These are phyloP conservation scores for Lasioglossum baleicum DNA, from an alignment of 1,140 invertebrate species.

Conservation along the genomic window DNA sequence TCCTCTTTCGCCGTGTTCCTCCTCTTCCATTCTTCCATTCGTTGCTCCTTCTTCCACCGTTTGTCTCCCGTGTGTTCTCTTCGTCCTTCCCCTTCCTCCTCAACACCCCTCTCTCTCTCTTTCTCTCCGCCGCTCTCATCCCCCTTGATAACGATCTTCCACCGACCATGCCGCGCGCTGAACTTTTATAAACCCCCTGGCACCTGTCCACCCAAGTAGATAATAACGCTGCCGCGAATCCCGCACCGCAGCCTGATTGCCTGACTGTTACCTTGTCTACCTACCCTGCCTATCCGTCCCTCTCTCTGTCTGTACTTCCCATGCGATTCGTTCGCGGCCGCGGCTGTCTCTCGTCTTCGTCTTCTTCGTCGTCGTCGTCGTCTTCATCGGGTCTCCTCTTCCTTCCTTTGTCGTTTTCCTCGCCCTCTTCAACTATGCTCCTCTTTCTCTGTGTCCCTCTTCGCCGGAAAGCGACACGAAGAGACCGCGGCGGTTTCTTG, in stretches of 20 bases:
- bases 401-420: slow-evolving; percentile 5
- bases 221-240: slow-evolving; percentile 71
- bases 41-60: not conserved
- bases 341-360: not conserved
- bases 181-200: slow-evolving; percentile 70
- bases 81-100: too few relatives aligned
- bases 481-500: slow-evolving; percentile 20
- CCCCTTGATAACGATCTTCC: slow-evolving; percentile 72
- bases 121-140: slow-evolving; percentile 52
- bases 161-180: slow-evolving; percentile 48
- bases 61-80: too few relatives aligned
- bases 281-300: slow-evolving; percentile 42
- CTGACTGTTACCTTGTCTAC: slow-evolving; percentile 65
- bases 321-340: slow-evolving; percentile 6
- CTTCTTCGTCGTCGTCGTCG: not conserved
- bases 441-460: not conserved
- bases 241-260: slow-evolving; percentile 67
- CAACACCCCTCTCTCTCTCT: slow-evolving; percentile 15
- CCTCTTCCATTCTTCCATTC: not conserved
- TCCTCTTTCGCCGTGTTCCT: not conserved
- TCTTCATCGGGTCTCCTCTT: too few relatives aligned
- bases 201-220: slow-evolving; percentile 74
- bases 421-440: not conserved
- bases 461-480: not conserved
- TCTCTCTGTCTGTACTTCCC: not conserved